phyloP scores from a whole-genome alignment of 2,797 vertebrate species.

The Menidia menidia region DNA sequence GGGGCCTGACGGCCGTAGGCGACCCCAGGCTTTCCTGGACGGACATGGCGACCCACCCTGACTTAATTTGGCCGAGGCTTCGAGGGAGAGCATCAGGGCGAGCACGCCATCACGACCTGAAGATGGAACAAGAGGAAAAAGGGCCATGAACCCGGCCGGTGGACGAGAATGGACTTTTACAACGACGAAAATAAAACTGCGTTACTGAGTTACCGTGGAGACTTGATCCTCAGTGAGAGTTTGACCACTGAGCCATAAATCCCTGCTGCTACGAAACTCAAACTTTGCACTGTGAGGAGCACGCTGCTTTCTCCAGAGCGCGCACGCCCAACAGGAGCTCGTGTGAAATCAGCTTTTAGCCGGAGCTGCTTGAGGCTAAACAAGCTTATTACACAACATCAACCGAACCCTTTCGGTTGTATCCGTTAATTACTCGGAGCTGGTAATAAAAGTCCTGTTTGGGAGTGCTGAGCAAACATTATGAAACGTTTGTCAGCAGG shows the following conservation, averaged over 20 bases:
- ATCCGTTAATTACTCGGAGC: background rate
- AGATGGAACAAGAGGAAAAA: conserved; percentile 20
- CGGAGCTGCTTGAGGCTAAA: background rate
- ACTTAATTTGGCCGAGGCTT: conserved; percentile 63
- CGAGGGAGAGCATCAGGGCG: conserved; percentile 45
- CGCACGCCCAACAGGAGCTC: background rate
- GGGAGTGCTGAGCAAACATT: background rate
- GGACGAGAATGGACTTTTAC: conserved; percentile 24
- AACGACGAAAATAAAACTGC: conserved; percentile 1
- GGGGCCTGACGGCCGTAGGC: conserved; percentile 50
- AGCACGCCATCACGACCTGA: conserved; percentile 57
- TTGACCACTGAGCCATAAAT: conserved; percentile 21
- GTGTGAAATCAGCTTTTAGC: background rate
- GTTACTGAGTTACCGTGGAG: background rate
- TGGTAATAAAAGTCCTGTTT: background rate
- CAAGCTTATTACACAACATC: too few species aligned
- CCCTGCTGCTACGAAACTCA: background rate
- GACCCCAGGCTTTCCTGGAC: conserved; percentile 50
- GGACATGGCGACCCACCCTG: conserved; percentile 74
- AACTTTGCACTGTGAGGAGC: conserved; percentile 41
- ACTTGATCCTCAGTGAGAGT: conserved; percentile 28
- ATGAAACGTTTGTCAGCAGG: background rate
- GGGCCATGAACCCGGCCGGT: background rate
- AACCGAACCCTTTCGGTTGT: background rate
- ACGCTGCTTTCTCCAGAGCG: background rate